phyloP scores from a whole-genome alignment of 2,113 vertebrate species.

The Heterocephalus glaber region DNA sequence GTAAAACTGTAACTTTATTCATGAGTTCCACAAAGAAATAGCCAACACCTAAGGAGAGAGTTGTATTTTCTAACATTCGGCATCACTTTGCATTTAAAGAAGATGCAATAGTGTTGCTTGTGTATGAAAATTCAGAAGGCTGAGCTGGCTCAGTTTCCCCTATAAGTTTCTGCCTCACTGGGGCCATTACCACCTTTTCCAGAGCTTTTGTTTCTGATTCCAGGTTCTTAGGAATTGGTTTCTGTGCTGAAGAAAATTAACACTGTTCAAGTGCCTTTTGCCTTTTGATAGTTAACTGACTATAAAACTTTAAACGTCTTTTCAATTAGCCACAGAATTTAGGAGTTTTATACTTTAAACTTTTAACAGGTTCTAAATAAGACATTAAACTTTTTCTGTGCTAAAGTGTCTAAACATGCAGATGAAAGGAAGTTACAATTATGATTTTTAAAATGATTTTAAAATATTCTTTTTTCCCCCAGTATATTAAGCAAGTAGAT shows the following conservation, averaged over 20 bases:
- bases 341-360: background rate
- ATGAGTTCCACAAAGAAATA: background rate
- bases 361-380: slow-evolving; percentile 15
- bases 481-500: slow-evolving; percentile 15
- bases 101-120: background rate
- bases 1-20: background rate
- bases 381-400: background rate
- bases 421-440: background rate
- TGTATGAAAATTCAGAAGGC: background rate
- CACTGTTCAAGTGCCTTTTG: background rate
- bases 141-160: background rate
- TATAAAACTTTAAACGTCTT: background rate
- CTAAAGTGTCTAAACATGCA: slow-evolving; percentile 1
- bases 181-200: background rate
- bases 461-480: background rate
- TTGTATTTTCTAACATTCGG: background rate
- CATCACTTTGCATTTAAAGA: background rate
- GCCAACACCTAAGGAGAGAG: background rate
- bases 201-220: background rate
- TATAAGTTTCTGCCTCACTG: too few species aligned
- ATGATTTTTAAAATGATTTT: background rate
- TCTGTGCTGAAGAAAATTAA: background rate
- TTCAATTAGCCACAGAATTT: background rate
- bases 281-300: background rate
- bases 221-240: background rate